Evolutionary conservation across 2,113 vertebrate genomes (phyloP), one percentile per base, ranked within the genome.

Genomic region (Edolisoma coerulescens): DNA sequence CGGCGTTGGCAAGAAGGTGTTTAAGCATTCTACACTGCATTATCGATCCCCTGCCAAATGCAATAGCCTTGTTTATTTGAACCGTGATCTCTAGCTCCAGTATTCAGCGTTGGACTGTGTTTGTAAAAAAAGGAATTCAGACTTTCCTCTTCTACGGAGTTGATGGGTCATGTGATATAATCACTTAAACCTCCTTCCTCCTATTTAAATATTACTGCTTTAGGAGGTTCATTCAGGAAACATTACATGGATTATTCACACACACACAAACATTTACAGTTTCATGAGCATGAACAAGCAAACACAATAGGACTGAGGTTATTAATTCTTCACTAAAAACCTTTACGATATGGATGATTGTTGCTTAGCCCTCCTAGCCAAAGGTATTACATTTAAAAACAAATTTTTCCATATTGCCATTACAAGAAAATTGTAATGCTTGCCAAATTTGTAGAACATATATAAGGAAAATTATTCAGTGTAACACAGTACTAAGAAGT

Each of bases 391-490:
- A 76, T 95, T 93, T 96, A 95, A 96, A 74, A 96, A 95, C 73
- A 80, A 90, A 23, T 97, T 97, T 97, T 97, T 97, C 68, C 89
- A n/a, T 83, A 35, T 87, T 95, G 80, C 44, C 22, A 61, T 96
- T 96, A 97, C 67, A 89, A 96, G 83, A 13, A 97, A 96, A 96
- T 93, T 92, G 32, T 88, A 96, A 96, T 88, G 27, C 35, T 96
- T 96, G 71, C 79, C 77, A 96, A 96, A 97, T 97, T 94, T 94
- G 44, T 84, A 91, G 87, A 95, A 91, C 73, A 76, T 30, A 82
- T 95, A 90, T 95, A 73, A 92, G 80, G 23, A 81, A 91, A 65
- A 83, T 97, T 96, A 96, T 71, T 97, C 78, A 92, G 21, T 94
- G 33, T 95, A 88, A 79, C 85, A 90, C 65, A 95, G 93, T 69